These are phyloP conservation scores for Trachythela sp. DNA, from an alignment of 64 coral and sea anemone species.

Conservation along the genomic window DNA sequence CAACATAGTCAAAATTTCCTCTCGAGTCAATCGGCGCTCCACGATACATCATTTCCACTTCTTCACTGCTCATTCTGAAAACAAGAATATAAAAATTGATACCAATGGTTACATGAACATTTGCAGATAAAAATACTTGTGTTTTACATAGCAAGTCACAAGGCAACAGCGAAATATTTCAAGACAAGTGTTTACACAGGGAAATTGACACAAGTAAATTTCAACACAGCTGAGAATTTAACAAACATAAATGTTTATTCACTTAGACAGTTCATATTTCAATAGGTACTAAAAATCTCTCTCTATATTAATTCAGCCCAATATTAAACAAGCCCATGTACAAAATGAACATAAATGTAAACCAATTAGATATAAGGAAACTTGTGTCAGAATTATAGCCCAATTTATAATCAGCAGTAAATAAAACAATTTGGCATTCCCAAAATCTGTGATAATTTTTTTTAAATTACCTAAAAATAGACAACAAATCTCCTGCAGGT, in stretches of 20 bases:
- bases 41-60: constrained; percentile 7
- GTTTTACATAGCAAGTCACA: too few species aligned
- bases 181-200: not conserved
- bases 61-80: not conserved
- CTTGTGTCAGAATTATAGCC: not conserved
- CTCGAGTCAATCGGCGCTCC: not conserved
- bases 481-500: not conserved
- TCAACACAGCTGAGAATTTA: not conserved
- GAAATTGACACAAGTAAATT: not conserved
- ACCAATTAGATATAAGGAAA: not conserved
- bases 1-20: constrained; percentile 8
- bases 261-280: not conserved
- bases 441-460: not conserved
- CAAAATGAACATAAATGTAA: not conserved
- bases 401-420: not conserved
- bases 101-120: not conserved
- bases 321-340: not conserved
- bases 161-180: too few species aligned
- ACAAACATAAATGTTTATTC: not conserved
- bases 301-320: not conserved
- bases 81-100: not conserved
- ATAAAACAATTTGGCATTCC: not conserved
- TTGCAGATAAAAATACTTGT: not conserved
- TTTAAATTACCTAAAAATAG: not conserved
- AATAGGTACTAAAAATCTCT: not conserved